Base-by-base conservation (phyloP, 1,140 invertebrate species). In the Amyelois transitella region DNA sequence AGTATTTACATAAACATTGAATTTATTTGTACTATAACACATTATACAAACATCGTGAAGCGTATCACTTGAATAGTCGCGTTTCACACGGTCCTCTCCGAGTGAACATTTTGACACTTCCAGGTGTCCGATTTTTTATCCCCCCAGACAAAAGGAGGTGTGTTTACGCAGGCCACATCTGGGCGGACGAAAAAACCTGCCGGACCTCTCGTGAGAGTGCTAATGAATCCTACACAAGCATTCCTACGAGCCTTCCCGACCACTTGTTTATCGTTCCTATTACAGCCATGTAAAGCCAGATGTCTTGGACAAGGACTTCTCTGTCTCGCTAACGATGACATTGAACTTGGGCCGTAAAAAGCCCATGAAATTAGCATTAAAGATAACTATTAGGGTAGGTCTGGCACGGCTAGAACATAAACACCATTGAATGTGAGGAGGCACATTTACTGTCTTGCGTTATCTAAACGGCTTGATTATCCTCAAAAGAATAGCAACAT, bases 41-140 rank as follows among this genome's bases (percentile, higher is more conserved):
- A 14, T 38, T 14, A 38, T 38, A 38, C 17, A 38, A 38, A 38
- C 32, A 21, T 19, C 8, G 2, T 38, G 10, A 38, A 38, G 32
- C 14, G 43, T 45, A 10, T 45, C 17, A 18, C 45, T 1, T 12
- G 1, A n/a, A 20, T 1, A 19, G 45, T 21, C 50, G 66, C 60
- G 70, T 74, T 83, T 86, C 81, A 77, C 83, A 84, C 81, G 80
- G 72, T 58, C 66, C 63, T n/a, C 66, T 49, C 70, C 58, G 65
- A 78, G 81, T 83, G 81, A 86, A 86, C 78, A 82, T 76, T 87
- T 86, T 87, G 82, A 86, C 82, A 87, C 84, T 81, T 86, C 81
- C 82, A 87, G 84, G 84, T 87, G 82, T 86, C 73, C 77, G 50
- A 75, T 77, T 87, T 87, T 87, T 87, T 87, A 79, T 77, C 53